Conservation (phyloP, 2,888 invertebrate species). For the Pristionchus mayeri region DNA sequence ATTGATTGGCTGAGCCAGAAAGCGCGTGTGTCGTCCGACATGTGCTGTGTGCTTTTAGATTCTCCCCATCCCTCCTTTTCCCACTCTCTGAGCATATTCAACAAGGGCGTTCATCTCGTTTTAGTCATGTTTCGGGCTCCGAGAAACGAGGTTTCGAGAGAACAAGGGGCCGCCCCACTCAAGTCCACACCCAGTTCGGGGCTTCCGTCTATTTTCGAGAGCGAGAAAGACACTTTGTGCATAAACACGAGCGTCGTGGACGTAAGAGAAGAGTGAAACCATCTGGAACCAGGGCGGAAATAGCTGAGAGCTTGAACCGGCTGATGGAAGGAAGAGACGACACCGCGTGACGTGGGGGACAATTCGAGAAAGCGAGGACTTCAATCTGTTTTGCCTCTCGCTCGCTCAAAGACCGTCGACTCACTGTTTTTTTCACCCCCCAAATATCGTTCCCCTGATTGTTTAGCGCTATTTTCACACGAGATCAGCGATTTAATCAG, state of each 20-base stretch:
- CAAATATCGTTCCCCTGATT: background rate
- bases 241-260: slow-evolving; percentile 12
- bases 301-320: background rate
- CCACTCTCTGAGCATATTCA: slow-evolving; percentile 28
- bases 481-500: background rate
- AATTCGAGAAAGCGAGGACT: slow-evolving; percentile 6
- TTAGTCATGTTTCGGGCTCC: background rate
- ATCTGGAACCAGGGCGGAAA: slow-evolving; percentile 1
- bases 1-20: background rate
- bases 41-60: background rate
- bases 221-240: background rate
- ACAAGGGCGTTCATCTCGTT: slow-evolving; percentile 42
- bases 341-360: background rate
- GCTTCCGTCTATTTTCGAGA: slow-evolving; percentile 20
- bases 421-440: background rate
- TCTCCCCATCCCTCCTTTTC: background rate
- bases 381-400: slow-evolving; percentile 18
- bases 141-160: slow-evolving; percentile 33
- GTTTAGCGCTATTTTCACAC: background rate
- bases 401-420: slow-evolving; percentile 12
- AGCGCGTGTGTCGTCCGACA: background rate
- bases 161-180: background rate
- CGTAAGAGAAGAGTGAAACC: slow-evolving; percentile 37
- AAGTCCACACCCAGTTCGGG: background rate
- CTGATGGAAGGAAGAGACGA: background rate